Conservation (phyloP, 2,113 vertebrate genomes). For the Tichodroma muraria region DNA sequence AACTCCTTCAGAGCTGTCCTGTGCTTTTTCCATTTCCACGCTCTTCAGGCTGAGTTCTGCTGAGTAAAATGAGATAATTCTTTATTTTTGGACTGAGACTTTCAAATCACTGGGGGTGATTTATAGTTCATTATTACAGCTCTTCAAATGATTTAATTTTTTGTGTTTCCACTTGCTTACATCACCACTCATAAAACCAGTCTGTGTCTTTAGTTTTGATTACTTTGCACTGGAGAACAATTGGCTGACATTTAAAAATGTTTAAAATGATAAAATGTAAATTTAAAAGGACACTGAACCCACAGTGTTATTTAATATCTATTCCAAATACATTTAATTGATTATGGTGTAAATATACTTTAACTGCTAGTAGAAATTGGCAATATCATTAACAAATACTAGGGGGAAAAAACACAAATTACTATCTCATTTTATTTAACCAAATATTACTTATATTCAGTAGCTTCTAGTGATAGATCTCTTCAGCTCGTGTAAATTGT, state of each 20-base stretch:
- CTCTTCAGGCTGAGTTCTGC: neutral
- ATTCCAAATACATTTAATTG: neutral
- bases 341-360: neutral
- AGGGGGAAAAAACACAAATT: neutral
- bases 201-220: neutral
- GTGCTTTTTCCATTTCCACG: neutral
- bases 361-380: neutral
- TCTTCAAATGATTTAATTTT: neutral
- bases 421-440: neutral
- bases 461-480: neutral
- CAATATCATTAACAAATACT: neutral
- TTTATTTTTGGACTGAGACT: neutral
- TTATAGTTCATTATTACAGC: neutral
- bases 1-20: neutral
- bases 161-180: neutral
- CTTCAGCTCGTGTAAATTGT: conserved; percentile 20
- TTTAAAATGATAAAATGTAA: neutral
- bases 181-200: neutral
- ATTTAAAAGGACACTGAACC: neutral
- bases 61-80: neutral
- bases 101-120: neutral
- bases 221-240: neutral
- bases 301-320: neutral
- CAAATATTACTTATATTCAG: conserved; percentile 1
- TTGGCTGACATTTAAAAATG: neutral